Conservation (phyloP, 2,888 invertebrate genomes). For the Scaptomyza cyrtandrae region DNA sequence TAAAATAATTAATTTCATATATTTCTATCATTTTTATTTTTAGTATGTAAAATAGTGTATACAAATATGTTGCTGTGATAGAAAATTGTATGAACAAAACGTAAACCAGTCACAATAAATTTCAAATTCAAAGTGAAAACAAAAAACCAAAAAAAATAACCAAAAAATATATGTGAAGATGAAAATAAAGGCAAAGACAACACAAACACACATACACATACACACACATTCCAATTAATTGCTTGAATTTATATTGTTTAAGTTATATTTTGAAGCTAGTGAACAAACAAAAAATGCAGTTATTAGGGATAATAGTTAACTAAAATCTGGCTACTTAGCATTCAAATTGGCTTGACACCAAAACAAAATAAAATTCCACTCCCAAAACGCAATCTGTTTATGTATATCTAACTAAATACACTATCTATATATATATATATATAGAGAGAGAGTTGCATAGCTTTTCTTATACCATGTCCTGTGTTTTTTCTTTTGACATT, state of each 20-base stretch:
- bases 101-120: conserved; percentile 77
- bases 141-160: conserved; percentile 29
- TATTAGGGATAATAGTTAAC: conserved; percentile 1
- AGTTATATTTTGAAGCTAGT: conserved; percentile 3
- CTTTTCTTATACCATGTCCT: conserved; percentile 10
- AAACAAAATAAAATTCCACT: not conserved
- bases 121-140: conserved; percentile 55
- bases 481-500: conserved; percentile 10
- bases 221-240: conserved; percentile 7
- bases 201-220: conserved; percentile 16
- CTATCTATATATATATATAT: conserved; percentile 14
- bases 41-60: conserved; percentile 74
- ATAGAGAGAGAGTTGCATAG: conserved; percentile 6
- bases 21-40: conserved; percentile 43
- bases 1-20: conserved; percentile 44
- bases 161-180: conserved; percentile 12
- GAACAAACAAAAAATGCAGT: conserved; percentile 2
- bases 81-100: conserved; percentile 75
- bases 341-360: conserved; percentile 4
- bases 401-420: conserved; percentile 45
- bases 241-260: not conserved
- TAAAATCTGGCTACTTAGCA: conserved; percentile 6
- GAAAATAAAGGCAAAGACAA: conserved; percentile 30
- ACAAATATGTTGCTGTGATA: conserved; percentile 81
- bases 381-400: conserved; percentile 44